Base-by-base conservation (phyloP, 2,113 vertebrate genomes). In the Apodemus sylvaticus region DNA sequence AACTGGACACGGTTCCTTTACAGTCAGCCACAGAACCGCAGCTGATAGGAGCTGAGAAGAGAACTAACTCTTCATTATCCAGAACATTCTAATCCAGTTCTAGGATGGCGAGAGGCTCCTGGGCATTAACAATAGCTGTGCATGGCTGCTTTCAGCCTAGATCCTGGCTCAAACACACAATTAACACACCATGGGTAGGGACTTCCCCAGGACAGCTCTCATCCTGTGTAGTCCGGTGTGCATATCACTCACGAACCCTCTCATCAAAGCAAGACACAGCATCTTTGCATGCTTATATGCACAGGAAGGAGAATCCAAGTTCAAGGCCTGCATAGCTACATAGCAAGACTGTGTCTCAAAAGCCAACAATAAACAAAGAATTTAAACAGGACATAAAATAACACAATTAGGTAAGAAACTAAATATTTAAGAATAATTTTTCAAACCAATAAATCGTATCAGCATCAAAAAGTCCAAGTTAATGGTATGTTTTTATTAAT, bases 381-480 rank as follows among this genome's bases (percentile, higher is more conserved):
- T 60, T 82, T 76, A 94, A 96, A 76, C 1, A 60, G 17, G 74
- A 34, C 1, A 60, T 53, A 78, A n/a, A 53, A 51, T 58, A 58
- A 66, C 73, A n/a, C 19, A 71, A 60, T 55, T 64, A 86, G 34
- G 17, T 42, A 66, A 85, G 66, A 81, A 71, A 66, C 29, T 29
- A 68, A 89, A 39, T 78, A 79, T 42, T 79, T 74, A 74, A 94
- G 64, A 94, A 92, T 79, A 34, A 82, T 51, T 68, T n/a, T 60
- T 86, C 90, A 86, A 93, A 39, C 39, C 39, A 39, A 45, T 34
- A 64, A 91, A 81, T 11, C 48, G 55, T 92, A 26, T 13, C 55
- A 62, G 74, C 4, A 51, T 60, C 45, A 55, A 31, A 90, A 89
- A 71, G 86, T 51, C 3, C 31, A 88, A n/a, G 60, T 87, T 83